A percentile compares a stretch with the other conserved stretches of the same genome.
Conservation (phyloP, 1,140 invertebrate genomes). For the Drosophila ficusphila region DNA sequence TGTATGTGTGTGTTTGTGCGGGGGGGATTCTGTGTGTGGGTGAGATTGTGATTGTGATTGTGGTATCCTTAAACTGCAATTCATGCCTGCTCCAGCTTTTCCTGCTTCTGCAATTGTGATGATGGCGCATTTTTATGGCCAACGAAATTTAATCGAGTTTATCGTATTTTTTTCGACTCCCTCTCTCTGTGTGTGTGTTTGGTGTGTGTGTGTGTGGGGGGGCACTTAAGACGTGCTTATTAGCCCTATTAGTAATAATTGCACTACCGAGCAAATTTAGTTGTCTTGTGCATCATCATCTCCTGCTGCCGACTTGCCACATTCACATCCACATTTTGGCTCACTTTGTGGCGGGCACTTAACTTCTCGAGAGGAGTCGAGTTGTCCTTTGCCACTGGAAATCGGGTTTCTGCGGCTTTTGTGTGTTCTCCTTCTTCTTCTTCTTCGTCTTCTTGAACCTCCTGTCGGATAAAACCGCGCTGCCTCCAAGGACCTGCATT, state of each 20-base stretch:
- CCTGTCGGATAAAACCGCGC: background rate
- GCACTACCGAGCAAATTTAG: slow-evolving; percentile 78
- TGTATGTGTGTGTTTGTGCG: background rate
- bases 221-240: slow-evolving; percentile 77
- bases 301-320: background rate
- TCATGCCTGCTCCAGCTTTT: slow-evolving; percentile 54
- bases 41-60: slow-evolving; percentile 17
- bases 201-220: slow-evolving; percentile 1
- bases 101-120: slow-evolving; percentile 61
- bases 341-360: slow-evolving; percentile 41
- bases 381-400: slow-evolving; percentile 25
- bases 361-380: slow-evolving; percentile 45
- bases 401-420: slow-evolving; percentile 28
- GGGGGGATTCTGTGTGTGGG: background rate
- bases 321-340: slow-evolving; percentile 36
- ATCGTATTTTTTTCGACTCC: slow-evolving; percentile 50
- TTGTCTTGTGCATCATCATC: slow-evolving; percentile 59
- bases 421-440: slow-evolving; percentile 11
- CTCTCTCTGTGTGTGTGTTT: background rate
- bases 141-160: slow-evolving; percentile 78
- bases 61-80: slow-evolving; percentile 78
- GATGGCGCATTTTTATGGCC: slow-evolving; percentile 78
- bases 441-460: background rate
- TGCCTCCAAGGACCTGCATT: slow-evolving; percentile 50
- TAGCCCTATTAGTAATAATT: slow-evolving; percentile 80